Base-by-base conservation (phyloP, 2,888 invertebrate genomes). In the Tetragonula carbonaria region DNA sequence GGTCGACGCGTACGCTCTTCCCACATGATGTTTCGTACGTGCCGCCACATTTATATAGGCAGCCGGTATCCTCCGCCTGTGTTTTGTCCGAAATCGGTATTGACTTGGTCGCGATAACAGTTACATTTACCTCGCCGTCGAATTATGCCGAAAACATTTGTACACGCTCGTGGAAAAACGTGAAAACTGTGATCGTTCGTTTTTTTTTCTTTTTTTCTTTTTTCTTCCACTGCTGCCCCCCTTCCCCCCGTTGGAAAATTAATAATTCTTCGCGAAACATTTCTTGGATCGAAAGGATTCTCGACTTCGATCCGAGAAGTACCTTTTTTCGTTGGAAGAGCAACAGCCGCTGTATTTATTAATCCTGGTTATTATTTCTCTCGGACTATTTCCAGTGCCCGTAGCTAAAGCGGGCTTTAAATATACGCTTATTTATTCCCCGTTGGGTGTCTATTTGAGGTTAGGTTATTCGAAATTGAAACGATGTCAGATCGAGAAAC, bases 41-140 rank as follows among this genome's bases (percentile, higher is more conserved):
- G 80, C 86, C 72, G 78, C 73, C 67, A 85, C 86, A 84, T 88
- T 87, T 83, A 75, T 84, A 86, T 74, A 84, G 50, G 23, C 62
- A 51, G 66, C 78, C 62, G 23, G 71, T 45, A 78, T 73, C 74
- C 76, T 73, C 74, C 76, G 77, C 71, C 80, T 80, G 79, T 83
- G 77, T 88, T 88, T 89, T 87, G 80, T 79, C 76, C 86, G 81
- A 86, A 82, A 88, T 88, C 84, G 78, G 67, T 88, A 81, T 88
- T 86, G 88, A 88, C 87, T 88, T 88, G 80, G 62, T 66, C 62
- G 38, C 86, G 77, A 85, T 80, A 88, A 86, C 82, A 87, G 80
- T 86, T 85, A 86, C 80, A 83, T 77, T 78, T 82, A 68, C 63
- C 65, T 33, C 74, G 74, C 63, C 67, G 78, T 74, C 74, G 82